These are phyloP conservation scores for Apotomis turbidana DNA, from an alignment of 2,888 invertebrate genomes.

Conservation along the genomic window DNA sequence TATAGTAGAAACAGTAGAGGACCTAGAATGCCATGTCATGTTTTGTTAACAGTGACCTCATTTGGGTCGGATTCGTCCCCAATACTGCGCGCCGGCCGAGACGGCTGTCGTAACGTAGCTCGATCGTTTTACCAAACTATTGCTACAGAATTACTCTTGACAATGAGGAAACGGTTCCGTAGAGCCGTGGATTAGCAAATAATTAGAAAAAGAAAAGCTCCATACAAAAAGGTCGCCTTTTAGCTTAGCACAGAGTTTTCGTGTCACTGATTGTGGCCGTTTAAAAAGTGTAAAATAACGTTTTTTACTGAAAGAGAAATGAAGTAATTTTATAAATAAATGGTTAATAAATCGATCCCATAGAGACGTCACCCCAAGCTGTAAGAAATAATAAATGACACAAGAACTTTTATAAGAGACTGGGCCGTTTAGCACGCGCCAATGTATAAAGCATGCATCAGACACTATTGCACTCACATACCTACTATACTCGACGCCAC, in stretches of 20 bases:
- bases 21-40: too few relatives aligned
- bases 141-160: neutral
- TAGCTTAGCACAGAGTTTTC: too few relatives aligned
- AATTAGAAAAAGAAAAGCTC: neutral
- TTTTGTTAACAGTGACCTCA: slow-evolving; percentile 20
- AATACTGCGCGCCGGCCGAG: slow-evolving; percentile 4
- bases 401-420: too few relatives aligned
- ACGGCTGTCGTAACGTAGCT: neutral
- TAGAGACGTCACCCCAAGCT: too few relatives aligned
- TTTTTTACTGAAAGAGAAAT: neutral
- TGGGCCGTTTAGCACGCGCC: too few relatives aligned
- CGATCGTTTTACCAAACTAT: slow-evolving; percentile 9
- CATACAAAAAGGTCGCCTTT: too few relatives aligned
- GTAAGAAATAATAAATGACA: too few relatives aligned
- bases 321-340: neutral
- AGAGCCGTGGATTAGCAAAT: neutral
- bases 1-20: too few relatives aligned
- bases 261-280: neutral
- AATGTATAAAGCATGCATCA: too few relatives aligned
- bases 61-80: slow-evolving; percentile 10
- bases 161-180: neutral
- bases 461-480: too few relatives aligned
- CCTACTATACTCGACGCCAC: too few relatives aligned
- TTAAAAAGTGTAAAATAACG: neutral
- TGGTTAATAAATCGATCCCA: too few relatives aligned